Percentiles rank a stretch among this genome's conserved stretches.
These are phyloP conservation scores for Drosophila nigritarsus DNA, from an alignment of 2,888 invertebrate species.

Conservation along the genomic window DNA sequence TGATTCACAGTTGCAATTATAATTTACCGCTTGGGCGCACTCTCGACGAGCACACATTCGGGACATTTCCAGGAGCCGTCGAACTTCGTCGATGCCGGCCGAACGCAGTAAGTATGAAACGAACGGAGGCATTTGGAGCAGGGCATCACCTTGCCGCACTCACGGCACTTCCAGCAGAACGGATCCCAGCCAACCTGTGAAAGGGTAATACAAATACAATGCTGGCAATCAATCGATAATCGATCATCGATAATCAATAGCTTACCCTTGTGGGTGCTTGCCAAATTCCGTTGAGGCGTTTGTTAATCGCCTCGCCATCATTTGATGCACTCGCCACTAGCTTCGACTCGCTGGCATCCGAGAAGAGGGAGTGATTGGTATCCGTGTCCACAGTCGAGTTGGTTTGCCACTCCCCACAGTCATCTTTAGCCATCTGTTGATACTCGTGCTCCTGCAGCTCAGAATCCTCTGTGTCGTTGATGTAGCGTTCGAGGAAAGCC, in stretches of 20 bases:
- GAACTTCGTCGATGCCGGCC: slow-evolving; percentile 85
- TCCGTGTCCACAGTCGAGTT: slow-evolving; percentile 45
- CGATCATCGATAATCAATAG: neutral
- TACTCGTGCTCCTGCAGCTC: slow-evolving; percentile 26
- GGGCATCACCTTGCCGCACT: slow-evolving; percentile 87
- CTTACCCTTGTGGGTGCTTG: slow-evolving; percentile 79
- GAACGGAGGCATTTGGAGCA: slow-evolving; percentile 94
- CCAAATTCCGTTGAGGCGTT: slow-evolving; percentile 67
- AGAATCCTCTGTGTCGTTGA: slow-evolving; percentile 45
- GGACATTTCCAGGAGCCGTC: slow-evolving; percentile 92
- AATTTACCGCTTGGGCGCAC: slow-evolving; percentile 78
- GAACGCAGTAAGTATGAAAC: slow-evolving; percentile 93
- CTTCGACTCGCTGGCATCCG: slow-evolving; percentile 59
- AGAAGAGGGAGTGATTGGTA: slow-evolving; percentile 42
- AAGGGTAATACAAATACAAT: slow-evolving; percentile 11
- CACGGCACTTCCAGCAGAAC: slow-evolving; percentile 97
- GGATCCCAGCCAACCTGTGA: slow-evolving; percentile 87
- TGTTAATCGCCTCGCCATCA: slow-evolving; percentile 41
- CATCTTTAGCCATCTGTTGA: slow-evolving; percentile 3
- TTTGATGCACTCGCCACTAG: slow-evolving; percentile 3
- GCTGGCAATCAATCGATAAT: neutral
- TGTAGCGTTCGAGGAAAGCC: slow-evolving; percentile 87
- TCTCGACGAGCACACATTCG: slow-evolving; percentile 91
- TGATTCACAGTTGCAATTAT: neutral
- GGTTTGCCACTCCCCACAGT: slow-evolving; percentile 42